These are phyloP conservation scores for Desmodus rotundus DNA, from an alignment of 2,113 vertebrate genomes.

Conservation along the genomic window DNA sequence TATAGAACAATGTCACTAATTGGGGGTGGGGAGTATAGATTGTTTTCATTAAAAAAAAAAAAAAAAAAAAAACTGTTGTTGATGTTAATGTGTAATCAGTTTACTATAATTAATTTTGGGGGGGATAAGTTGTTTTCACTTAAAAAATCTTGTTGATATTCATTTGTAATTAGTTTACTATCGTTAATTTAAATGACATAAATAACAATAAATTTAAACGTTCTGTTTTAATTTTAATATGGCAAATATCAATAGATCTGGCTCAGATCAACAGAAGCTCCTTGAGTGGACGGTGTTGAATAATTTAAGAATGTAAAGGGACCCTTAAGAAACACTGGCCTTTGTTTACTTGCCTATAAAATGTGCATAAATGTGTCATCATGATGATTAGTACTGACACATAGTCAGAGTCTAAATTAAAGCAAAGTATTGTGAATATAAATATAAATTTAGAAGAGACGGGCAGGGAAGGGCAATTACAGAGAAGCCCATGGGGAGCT, in stretches of 20 bases:
- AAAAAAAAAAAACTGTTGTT: not conserved
- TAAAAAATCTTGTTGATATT: not conserved
- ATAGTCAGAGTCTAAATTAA: not conserved
- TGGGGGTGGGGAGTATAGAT: not conserved
- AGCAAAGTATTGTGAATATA: constrained; percentile 17
- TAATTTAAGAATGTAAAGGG: not conserved
- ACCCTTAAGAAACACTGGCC: not conserved
- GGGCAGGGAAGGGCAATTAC: not conserved
- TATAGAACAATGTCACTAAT: not conserved
- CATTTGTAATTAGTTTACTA: not conserved
- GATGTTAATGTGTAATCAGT: not conserved
- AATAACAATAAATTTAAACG: not conserved
- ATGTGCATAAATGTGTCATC: not conserved
- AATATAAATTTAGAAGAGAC: constrained; percentile 8
- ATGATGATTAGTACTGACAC: not conserved
- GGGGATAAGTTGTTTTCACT: not conserved
- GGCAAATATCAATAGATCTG: not conserved
- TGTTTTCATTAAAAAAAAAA: not conserved
- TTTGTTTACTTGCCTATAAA: not conserved
- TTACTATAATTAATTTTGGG: not conserved
- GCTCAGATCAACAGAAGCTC: not conserved
- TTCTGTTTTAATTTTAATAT: not conserved
- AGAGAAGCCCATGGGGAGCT: not conserved
- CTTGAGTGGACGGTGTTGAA: not conserved
- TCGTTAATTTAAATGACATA: not conserved